phyloP scores from a whole-genome alignment of 2,888 invertebrate species.

The Sericinus montela region DNA sequence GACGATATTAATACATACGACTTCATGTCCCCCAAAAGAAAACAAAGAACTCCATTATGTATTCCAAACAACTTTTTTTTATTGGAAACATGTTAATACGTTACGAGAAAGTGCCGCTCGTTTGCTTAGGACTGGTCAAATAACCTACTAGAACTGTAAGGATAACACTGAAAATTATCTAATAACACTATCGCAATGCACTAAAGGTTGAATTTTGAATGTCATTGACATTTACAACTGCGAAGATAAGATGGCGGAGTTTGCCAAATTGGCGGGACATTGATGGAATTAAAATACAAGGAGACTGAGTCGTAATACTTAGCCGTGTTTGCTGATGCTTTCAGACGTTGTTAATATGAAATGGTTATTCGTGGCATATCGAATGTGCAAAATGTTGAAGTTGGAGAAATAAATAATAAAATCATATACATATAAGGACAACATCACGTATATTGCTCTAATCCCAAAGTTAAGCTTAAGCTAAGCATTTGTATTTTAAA shows the following conservation, averaged over 20 bases:
- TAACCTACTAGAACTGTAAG: slow-evolving; percentile 13
- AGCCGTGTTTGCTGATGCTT: slow-evolving; percentile 7
- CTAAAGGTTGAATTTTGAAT: background rate
- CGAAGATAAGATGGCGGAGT: background rate
- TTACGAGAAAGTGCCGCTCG: slow-evolving; percentile 26
- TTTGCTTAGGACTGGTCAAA: slow-evolving; percentile 33
- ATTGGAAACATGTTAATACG: slow-evolving; percentile 28
- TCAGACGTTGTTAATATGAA: slow-evolving; percentile 1
- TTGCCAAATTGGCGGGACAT: slow-evolving; percentile 18
- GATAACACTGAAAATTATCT: background rate
- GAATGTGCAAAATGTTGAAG: no score
- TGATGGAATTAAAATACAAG: slow-evolving; percentile 24
- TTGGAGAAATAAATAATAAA: no score
- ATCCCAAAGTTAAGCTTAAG: no score
- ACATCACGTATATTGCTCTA: no score
- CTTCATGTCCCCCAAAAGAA: background rate
- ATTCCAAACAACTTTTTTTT: slow-evolving; percentile 33
- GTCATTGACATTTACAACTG: background rate
- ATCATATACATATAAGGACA: no score
- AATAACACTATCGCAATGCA: background rate
- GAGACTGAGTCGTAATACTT: slow-evolving; percentile 1
- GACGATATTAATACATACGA: background rate
- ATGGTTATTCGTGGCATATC: background rate
- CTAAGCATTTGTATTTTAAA: no score
- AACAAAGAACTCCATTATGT: slow-evolving; percentile 25